Percentiles rank a stretch among this genome's conserved stretches.
phyloP scores from a whole-genome alignment of 1,140 invertebrate genomes.

The Bombyx mandarina region DNA sequence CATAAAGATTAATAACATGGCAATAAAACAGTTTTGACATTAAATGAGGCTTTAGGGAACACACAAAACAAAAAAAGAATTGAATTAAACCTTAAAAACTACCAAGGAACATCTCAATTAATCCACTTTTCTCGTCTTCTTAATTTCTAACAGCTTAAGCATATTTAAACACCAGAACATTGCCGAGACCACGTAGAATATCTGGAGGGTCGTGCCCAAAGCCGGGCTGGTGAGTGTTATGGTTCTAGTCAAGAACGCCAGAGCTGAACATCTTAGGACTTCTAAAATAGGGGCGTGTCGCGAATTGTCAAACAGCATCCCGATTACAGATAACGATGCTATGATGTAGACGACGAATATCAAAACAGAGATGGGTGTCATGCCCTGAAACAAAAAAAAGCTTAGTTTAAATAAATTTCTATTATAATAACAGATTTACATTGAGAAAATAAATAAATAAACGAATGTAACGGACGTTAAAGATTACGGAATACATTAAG shows the following conservation, averaged over 20 bases:
- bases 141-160: slow-evolving; percentile 54
- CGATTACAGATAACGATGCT: slow-evolving; percentile 77
- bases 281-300: slow-evolving; percentile 70
- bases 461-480: not conserved
- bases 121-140: slow-evolving; percentile 37
- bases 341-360: slow-evolving; percentile 76
- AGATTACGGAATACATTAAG: not conserved
- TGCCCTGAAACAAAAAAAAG: slow-evolving; percentile 68
- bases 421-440: not conserved
- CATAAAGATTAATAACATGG: no score
- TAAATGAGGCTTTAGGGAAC: no score
- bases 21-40: no score
- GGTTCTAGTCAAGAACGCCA: slow-evolving; percentile 56
- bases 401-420: not conserved
- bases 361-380: slow-evolving; percentile 72
- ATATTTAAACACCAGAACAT: slow-evolving; percentile 63
- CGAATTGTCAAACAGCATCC: slow-evolving; percentile 77
- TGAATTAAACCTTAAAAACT: no score
- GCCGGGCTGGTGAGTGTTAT: slow-evolving; percentile 31
- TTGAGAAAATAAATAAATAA: not conserved
- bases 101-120: slow-evolving; percentile 3
- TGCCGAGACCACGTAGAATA: slow-evolving; percentile 53
- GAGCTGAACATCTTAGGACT: slow-evolving; percentile 69
- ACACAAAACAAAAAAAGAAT: no score
- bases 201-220: slow-evolving; percentile 36